phyloP scores from a whole-genome alignment of 2,888 invertebrate genomes.

The Ormyrus pomaceus region DNA sequence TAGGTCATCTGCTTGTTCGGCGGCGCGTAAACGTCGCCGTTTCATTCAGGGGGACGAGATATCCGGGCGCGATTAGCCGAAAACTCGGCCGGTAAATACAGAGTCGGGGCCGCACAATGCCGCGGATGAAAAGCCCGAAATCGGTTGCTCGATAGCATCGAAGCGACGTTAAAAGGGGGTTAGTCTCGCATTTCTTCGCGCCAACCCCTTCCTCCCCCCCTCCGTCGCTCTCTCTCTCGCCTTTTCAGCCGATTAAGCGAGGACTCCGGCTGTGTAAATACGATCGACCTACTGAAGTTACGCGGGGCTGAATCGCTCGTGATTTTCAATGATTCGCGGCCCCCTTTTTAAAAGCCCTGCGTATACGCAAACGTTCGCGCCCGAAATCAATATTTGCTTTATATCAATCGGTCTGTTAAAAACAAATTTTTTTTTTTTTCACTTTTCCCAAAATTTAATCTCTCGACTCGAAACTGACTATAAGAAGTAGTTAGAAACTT shows the following conservation, averaged over 20 bases:
- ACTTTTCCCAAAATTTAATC: too few species aligned
- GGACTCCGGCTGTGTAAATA: constrained; percentile 31
- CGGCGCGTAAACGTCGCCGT: not conserved
- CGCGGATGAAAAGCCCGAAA: constrained; percentile 20
- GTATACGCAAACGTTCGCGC: too few species aligned
- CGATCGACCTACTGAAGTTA: constrained; percentile 33
- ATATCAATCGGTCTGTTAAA: too few species aligned
- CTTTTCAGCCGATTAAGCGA: constrained; percentile 34
- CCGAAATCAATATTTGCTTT: too few species aligned
- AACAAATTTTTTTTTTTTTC: too few species aligned
- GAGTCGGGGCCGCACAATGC: not conserved
- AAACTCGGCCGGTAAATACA: not conserved
- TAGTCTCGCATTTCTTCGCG: not conserved
- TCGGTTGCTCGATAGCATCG: constrained; percentile 24
- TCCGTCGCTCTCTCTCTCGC: constrained; percentile 10
- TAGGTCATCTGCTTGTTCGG: too few species aligned
- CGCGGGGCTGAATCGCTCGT: constrained; percentile 1
- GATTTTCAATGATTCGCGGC: constrained; percentile 31
- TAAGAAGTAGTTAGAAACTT: too few species aligned
- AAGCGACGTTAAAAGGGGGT: constrained; percentile 5
- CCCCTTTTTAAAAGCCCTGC: too few species aligned
- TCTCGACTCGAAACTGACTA: too few species aligned
- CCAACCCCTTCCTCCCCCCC: not conserved
- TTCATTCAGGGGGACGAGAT: not conserved
- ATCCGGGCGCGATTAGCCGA: not conserved